Conservation (phyloP, 1,140 invertebrate species). For the Saccostrea glomerata region DNA sequence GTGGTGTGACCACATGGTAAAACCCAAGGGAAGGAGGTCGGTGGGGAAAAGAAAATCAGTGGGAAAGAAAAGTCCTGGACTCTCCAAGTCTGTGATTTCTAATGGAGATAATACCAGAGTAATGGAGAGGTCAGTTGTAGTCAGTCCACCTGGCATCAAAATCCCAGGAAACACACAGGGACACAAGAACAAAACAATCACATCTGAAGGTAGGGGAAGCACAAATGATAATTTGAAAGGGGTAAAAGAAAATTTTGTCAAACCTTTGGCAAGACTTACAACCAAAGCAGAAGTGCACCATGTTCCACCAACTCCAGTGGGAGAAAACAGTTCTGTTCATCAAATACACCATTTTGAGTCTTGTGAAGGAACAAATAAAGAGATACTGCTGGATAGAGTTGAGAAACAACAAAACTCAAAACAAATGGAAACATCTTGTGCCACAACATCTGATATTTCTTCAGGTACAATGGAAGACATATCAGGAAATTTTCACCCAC, state of each 20-base stretch:
- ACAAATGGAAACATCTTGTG: background rate
- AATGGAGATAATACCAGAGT: background rate
- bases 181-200: background rate
- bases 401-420: background rate
- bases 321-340: background rate
- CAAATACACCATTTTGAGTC: background rate
- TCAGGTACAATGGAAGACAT: too few relatives aligned
- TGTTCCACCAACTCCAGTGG: background rate
- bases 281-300: background rate
- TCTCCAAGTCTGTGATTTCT: background rate
- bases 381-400: background rate
- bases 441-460: background rate
- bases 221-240: background rate
- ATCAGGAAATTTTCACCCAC: too few relatives aligned
- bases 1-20: too few relatives aligned
- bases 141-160: conserved; percentile 49
- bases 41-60: conserved; percentile 7
- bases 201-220: background rate
- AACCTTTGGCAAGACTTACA: background rate
- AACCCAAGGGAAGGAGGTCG: background rate
- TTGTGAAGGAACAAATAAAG: background rate
- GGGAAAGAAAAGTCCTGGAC: conserved; percentile 15
- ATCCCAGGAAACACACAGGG: background rate
- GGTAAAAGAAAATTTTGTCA: background rate
- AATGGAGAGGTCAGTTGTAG: conserved; percentile 36